Percentiles rank a stretch among this genome's conserved stretches.
These are phyloP conservation scores for Asarcornis scutulata DNA, from an alignment of 2,113 vertebrate species.

Conservation along the genomic window DNA sequence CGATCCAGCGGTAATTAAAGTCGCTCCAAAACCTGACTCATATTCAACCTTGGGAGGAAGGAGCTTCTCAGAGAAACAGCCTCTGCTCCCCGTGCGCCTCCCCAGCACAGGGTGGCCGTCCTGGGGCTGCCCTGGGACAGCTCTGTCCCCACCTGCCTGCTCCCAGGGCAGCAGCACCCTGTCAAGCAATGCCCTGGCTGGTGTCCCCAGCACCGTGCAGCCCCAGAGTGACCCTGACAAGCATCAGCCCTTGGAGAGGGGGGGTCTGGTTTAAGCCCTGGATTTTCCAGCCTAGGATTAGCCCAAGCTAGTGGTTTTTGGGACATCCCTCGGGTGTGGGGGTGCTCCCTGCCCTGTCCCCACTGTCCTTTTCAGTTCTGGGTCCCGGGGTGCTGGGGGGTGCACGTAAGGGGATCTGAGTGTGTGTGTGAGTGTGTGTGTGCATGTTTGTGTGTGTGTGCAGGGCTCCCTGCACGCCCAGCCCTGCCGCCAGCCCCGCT, in stretches of 20 bases:
- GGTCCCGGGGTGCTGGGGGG: rapidly evolving
- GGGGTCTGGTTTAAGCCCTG: background rate
- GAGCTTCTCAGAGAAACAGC: slow-evolving; percentile 20
- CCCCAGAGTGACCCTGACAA: rapidly evolving
- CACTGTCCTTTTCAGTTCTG: background rate
- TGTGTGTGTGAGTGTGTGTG: too few relatives aligned
- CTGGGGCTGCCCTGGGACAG: background rate
- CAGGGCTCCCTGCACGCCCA: background rate
- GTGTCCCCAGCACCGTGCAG: background rate
- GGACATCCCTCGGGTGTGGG: background rate
- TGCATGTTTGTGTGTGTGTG: background rate
- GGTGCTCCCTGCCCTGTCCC: background rate
- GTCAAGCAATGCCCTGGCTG: rapidly evolving
- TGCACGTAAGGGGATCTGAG: background rate
- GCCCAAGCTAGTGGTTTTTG: background rate
- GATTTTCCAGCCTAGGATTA: background rate
- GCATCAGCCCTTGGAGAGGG: background rate
- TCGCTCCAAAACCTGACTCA: slow-evolving; percentile 69
- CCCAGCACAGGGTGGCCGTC: background rate
- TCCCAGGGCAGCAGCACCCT: background rate
- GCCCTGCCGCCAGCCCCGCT: background rate
- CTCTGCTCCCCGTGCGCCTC: background rate
- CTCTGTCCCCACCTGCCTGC: background rate
- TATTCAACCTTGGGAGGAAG: slow-evolving; percentile 63
- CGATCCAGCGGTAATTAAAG: slow-evolving; percentile 71